Conservation (phyloP, 2,113 vertebrate genomes). For the Phrynosoma platyrhinos region DNA sequence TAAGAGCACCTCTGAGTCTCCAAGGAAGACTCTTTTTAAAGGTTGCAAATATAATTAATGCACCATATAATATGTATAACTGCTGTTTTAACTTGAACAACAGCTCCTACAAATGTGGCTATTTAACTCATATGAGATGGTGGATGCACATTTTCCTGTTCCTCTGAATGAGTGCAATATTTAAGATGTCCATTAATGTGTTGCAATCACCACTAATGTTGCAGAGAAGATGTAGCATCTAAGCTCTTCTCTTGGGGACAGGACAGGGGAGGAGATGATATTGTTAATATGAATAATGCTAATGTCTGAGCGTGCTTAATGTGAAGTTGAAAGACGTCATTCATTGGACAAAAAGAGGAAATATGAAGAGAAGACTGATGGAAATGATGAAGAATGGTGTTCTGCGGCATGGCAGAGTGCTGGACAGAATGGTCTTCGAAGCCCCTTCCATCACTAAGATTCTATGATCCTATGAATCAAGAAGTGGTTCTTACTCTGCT, state of each 20-base stretch:
- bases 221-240: background rate
- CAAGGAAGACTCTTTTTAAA: background rate
- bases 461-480: background rate
- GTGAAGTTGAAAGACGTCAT: background rate
- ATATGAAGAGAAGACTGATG: background rate
- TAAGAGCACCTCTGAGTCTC: constrained; percentile 4
- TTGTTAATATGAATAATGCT: background rate
- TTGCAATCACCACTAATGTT: background rate
- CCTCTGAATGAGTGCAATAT: background rate
- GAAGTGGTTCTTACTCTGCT: background rate
- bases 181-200: background rate
- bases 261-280: background rate
- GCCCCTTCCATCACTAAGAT: too few relatives aligned
- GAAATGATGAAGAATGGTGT: background rate
- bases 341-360: background rate
- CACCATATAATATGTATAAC: constrained; percentile 6
- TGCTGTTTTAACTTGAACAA: constrained; percentile 10
- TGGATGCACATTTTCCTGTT: background rate
- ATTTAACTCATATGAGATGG: constrained; percentile 13
- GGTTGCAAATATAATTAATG: constrained; percentile 11
- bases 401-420: too few relatives aligned
- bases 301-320: background rate
- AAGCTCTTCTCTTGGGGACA: background rate
- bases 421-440: too few relatives aligned
- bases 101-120: background rate